A percentile compares a stretch with the other conserved stretches of the same genome.
phyloP scores from a whole-genome alignment of 2,797 vertebrate genomes.

The Glyptemys insculpta region DNA sequence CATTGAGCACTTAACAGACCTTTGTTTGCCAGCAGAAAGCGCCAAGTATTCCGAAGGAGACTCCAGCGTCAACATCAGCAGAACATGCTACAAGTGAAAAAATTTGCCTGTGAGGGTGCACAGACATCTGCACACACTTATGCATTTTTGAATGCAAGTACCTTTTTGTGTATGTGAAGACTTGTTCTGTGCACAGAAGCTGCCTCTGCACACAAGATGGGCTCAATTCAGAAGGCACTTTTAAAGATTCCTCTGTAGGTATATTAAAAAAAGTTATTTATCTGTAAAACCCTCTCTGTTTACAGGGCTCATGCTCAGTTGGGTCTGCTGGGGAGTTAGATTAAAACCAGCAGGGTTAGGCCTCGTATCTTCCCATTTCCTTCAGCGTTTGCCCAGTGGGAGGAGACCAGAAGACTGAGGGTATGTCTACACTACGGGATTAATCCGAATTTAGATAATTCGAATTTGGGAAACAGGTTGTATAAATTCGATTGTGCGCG shows the following conservation, averaged over 20 bases:
- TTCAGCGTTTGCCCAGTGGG: fast-evolving
- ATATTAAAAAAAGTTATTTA: not conserved
- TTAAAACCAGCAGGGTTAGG: not conserved
- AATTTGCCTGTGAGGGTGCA: not conserved
- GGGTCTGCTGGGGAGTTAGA: not conserved
- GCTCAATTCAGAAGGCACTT: not conserved
- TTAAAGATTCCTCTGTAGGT: not conserved
- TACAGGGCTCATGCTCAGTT: fast-evolving
- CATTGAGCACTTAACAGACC: not conserved
- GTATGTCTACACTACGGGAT: too few species aligned
- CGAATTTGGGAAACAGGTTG: too few species aligned
- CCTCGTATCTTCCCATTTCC: not conserved
- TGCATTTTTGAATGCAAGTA: too few species aligned
- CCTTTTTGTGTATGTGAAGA: not conserved
- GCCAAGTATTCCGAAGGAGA: not conserved
- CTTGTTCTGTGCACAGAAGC: not conserved
- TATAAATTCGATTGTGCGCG: too few species aligned
- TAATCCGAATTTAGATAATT: too few species aligned
- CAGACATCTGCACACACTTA: too few species aligned
- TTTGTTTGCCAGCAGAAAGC: not conserved
- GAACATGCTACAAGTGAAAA: not conserved
- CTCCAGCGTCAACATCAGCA: not conserved
- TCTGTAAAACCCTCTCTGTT: not conserved
- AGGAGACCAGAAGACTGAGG: not conserved
- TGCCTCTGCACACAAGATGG: not conserved